These are phyloP conservation scores for Scartelaos histophorus DNA, from an alignment of 2,113 vertebrate species.

Conservation along the genomic window DNA sequence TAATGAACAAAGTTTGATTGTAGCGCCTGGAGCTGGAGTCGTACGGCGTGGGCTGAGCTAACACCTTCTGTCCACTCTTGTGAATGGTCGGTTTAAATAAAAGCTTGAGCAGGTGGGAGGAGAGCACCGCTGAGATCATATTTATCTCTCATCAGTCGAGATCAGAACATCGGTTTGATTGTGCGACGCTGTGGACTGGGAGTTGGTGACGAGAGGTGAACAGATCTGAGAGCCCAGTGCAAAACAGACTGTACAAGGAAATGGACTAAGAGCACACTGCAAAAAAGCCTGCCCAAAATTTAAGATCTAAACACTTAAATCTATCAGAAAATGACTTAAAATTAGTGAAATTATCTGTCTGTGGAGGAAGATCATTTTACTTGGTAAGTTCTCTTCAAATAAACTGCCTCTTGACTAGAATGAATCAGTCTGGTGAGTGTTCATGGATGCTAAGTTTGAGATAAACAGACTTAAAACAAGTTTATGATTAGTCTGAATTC, in stretches of 20 bases:
- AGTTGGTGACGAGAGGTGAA: slow-evolving; percentile 27
- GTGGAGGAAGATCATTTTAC: no score
- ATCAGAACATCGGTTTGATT: slow-evolving; percentile 21
- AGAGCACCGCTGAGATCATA: slow-evolving; percentile 31
- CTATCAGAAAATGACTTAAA: no score
- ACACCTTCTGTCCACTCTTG: slow-evolving; percentile 5
- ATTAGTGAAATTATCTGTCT: no score
- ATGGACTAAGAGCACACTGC: no score
- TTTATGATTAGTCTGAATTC: no score
- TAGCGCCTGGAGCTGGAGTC: slow-evolving; percentile 3
- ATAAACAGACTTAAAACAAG: no score
- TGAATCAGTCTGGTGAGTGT: no score
- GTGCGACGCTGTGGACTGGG: slow-evolving; percentile 24
- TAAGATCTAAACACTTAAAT: no score
- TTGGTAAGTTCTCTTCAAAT: no score
- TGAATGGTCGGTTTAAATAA: slow-evolving; percentile 43
- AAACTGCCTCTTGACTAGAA: no score
- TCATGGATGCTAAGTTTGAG: no score
- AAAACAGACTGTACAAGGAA: background rate
- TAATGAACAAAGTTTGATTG: background rate
- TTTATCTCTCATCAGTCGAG: slow-evolving; percentile 20
- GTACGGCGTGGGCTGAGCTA: slow-evolving; percentile 13
- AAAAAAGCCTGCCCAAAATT: no score
- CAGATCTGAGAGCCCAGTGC: slow-evolving; percentile 23
- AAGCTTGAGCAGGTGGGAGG: slow-evolving; percentile 50